phyloP scores from a whole-genome alignment of 2,113 vertebrate species.

The Ancistrus triradiatus region DNA sequence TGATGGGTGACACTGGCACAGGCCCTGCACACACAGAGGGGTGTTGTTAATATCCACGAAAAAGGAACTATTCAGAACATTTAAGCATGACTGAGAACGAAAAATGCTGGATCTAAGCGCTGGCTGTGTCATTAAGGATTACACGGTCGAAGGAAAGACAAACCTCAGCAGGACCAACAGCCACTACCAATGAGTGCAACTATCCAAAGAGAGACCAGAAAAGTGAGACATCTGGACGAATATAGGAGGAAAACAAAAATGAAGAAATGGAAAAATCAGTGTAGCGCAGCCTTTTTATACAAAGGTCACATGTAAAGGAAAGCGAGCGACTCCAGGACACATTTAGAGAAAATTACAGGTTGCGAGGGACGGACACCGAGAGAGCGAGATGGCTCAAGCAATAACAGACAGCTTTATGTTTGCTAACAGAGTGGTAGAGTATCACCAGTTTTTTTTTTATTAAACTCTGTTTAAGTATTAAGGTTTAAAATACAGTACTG shows the following conservation, averaged over 20 bases:
- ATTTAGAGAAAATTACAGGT: slow-evolving; percentile 39
- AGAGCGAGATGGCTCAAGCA: neutral
- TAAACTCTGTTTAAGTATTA: too few relatives aligned
- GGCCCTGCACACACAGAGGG: slow-evolving; percentile 73
- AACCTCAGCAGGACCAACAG: slow-evolving; percentile 20
- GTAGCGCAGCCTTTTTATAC: slow-evolving; percentile 1
- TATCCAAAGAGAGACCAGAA: neutral
- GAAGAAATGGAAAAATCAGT: slow-evolving; percentile 12
- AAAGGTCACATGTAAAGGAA: neutral
- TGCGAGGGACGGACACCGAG: neutral
- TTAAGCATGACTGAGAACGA: slow-evolving; percentile 1
- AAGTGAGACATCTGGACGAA: slow-evolving; percentile 2
- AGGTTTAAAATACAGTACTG: too few relatives aligned
- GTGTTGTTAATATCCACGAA: slow-evolving; percentile 34
- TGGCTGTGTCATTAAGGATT: slow-evolving; percentile 15
- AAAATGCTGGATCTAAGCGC: neutral
- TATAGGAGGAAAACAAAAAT: neutral
- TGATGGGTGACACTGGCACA: slow-evolving; percentile 93
- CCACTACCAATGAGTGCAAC: slow-evolving; percentile 8
- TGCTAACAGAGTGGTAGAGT: too few relatives aligned
- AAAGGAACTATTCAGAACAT: neutral
- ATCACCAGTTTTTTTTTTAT: too few relatives aligned
- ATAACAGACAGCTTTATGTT: too few relatives aligned
- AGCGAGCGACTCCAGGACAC: slow-evolving; percentile 5
- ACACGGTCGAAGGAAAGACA: slow-evolving; percentile 25